A percentile compares a stretch with the other conserved stretches of the same genome.
phyloP scores from a whole-genome alignment of 2,888 invertebrate species.

The Tuberolachnus salignus region DNA sequence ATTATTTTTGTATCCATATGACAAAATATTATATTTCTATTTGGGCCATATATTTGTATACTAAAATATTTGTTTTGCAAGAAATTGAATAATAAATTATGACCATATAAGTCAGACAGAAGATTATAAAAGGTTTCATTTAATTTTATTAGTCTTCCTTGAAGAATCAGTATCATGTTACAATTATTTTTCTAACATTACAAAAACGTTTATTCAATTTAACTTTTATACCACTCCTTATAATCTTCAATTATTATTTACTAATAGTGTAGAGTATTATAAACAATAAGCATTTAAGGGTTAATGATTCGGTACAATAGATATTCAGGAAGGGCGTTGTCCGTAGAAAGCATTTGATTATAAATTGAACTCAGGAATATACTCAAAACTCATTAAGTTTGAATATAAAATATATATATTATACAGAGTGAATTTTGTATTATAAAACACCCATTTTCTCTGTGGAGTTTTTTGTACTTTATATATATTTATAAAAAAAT shows the following conservation, averaged over 20 bases:
- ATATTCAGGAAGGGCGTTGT: slow-evolving; percentile 44
- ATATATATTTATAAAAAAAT: too few species aligned
- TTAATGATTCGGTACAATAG: slow-evolving; percentile 17
- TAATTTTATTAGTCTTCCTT: slow-evolving; percentile 9
- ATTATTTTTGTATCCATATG: too few species aligned
- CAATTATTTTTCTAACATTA: slow-evolving; percentile 26
- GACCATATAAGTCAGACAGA: background rate
- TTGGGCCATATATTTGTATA: too few species aligned
- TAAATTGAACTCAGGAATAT: slow-evolving; percentile 24
- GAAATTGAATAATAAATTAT: background rate
- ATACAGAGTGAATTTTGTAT: too few species aligned
- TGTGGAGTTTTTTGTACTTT: too few species aligned
- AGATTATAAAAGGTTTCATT: slow-evolving; percentile 1
- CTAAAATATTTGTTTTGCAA: too few species aligned
- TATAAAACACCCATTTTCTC: too few species aligned
- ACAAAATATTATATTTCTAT: too few species aligned
- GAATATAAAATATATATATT: too few species aligned
- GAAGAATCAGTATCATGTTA: background rate
- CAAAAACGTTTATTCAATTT: slow-evolving; percentile 14
- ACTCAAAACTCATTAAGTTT: background rate
- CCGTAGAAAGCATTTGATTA: slow-evolving; percentile 3
- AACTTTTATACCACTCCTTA: slow-evolving; percentile 21
- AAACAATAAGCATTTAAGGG: slow-evolving; percentile 44
- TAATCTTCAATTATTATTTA: slow-evolving; percentile 41
- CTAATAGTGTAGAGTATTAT: slow-evolving; percentile 17